These are phyloP conservation scores for Seriola rivoliana DNA, from an alignment of 2,113 vertebrate species.

Conservation along the genomic window DNA sequence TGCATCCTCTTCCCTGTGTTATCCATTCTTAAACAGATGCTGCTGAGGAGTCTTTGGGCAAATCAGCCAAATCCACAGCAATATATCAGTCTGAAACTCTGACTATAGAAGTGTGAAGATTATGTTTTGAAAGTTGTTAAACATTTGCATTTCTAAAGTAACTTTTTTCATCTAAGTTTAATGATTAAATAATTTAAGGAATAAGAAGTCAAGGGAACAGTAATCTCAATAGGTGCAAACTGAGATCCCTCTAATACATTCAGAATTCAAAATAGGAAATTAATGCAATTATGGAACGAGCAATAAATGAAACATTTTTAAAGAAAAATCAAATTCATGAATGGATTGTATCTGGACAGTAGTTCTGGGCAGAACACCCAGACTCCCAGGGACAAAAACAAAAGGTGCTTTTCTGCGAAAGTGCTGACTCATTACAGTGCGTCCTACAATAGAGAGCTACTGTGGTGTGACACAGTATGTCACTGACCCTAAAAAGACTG, in stretches of 20 bases:
- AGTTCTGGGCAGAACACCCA: slow-evolving; percentile 55
- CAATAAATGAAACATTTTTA: background rate
- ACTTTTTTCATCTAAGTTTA: background rate
- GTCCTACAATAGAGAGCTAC: slow-evolving; percentile 67
- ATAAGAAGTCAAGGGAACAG: background rate
- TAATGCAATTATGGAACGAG: background rate
- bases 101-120: background rate
- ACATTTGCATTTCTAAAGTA: background rate
- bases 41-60: background rate
- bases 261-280: background rate
- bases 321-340: slow-evolving; percentile 35
- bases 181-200: background rate
- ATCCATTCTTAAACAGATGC: background rate
- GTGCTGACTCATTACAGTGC: slow-evolving; percentile 64
- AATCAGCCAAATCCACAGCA: background rate
- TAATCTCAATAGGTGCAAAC: background rate
- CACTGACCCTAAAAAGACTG: slow-evolving; percentile 71
- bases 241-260: background rate
- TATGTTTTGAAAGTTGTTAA: background rate
- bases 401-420: slow-evolving; percentile 76
- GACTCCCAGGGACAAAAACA: slow-evolving; percentile 71
- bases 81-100: background rate
- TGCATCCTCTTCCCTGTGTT: slow-evolving; percentile 16
- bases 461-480: slow-evolving; percentile 72
- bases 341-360: slow-evolving; percentile 43